A percentile compares a stretch with the other conserved stretches of the same genome.
phyloP scores from a whole-genome alignment of 1,140 invertebrate species.

The Varroa destructor region DNA sequence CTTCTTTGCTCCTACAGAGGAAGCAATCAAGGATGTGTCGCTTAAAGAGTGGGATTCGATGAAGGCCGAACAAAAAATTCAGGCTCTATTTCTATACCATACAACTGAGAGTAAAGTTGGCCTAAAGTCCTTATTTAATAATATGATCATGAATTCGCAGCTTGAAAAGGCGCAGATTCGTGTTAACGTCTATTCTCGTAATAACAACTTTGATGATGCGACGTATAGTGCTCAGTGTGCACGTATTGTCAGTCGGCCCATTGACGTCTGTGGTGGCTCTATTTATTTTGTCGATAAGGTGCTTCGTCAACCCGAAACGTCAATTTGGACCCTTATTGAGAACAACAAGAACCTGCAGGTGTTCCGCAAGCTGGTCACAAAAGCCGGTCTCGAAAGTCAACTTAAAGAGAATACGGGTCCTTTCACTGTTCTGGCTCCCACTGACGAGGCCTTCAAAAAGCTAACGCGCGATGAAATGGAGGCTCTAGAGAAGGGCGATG shows the following conservation, averaged over 20 bases:
- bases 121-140: constrained; percentile 46
- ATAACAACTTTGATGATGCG: constrained; percentile 38
- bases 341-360: constrained; percentile 42
- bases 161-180: constrained; percentile 36
- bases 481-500: constrained; percentile 41
- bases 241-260: constrained; percentile 47
- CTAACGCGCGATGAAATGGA: constrained; percentile 41
- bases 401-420: constrained; percentile 39
- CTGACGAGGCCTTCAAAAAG: constrained; percentile 41
- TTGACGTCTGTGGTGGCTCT: constrained; percentile 49
- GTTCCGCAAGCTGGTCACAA: constrained; percentile 41
- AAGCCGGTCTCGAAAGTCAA: constrained; percentile 42
- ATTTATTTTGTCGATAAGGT: constrained; percentile 48
- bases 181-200: constrained; percentile 34
- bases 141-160: constrained; percentile 41
- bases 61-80: constrained; percentile 41
- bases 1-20: constrained; percentile 46
- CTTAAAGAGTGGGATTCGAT: constrained; percentile 33
- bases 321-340: constrained; percentile 42
- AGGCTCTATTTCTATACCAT: constrained; percentile 48
- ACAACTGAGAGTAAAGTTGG: constrained; percentile 44
- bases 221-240: constrained; percentile 49
- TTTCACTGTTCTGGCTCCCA: constrained; percentile 43
- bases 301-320: constrained; percentile 43
- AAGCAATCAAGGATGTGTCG: constrained; percentile 40